Evolutionary conservation across 2,797 vertebrate species (phyloP).

Genomic region (Apogon talboti): DNA sequence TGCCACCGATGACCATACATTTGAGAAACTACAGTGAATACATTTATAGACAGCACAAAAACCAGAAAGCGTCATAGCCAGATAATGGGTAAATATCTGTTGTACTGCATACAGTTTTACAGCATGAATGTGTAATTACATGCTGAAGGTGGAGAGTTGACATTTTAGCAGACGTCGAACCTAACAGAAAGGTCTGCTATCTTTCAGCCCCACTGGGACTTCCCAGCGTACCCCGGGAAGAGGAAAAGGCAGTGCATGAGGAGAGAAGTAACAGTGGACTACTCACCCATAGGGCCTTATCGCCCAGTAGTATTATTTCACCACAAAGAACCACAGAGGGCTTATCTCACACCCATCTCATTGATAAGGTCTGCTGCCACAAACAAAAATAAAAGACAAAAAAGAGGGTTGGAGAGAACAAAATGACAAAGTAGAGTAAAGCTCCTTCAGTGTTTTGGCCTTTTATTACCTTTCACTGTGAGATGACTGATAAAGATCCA

Average conservation of each 20-base stretch:
- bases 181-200: conserved; percentile 51
- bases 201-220: conserved; percentile 44
- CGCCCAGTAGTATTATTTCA: conserved; percentile 72
- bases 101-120: neutral
- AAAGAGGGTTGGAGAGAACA: conserved; percentile 60
- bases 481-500: conserved; percentile 82
- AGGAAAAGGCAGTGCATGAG: conserved; percentile 29
- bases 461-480: conserved; percentile 80
- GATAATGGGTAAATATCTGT: neutral
- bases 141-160: conserved; percentile 23
- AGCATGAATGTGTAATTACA: conserved; percentile 7
- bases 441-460: conserved; percentile 56
- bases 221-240: conserved; percentile 40
- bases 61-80: neutral
- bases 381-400: conserved; percentile 78
- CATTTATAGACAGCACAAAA: too few species aligned
- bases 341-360: conserved; percentile 72
- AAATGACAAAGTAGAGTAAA: conserved; percentile 66
- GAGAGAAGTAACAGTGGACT: conserved; percentile 54
- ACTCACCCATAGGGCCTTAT: conserved; percentile 71
- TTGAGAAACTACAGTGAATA: neutral
- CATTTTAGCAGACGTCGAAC: conserved; percentile 48
- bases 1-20: neutral
- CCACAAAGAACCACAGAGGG: conserved; percentile 66
- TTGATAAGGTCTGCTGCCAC: conserved; percentile 72